phyloP scores from a whole-genome alignment of 2,797 vertebrate genomes.

The Hoplostethus mediterraneus region DNA sequence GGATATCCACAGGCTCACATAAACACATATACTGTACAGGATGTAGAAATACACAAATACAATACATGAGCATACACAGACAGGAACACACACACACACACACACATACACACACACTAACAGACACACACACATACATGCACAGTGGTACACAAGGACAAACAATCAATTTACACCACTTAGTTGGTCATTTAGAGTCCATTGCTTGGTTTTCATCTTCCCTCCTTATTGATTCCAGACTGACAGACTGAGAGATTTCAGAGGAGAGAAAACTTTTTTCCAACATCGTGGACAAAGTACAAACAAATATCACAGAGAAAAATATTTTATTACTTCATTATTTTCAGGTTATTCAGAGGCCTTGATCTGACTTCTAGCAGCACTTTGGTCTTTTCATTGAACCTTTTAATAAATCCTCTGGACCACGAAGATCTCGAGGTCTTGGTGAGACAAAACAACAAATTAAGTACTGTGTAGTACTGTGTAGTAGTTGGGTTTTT shows the following conservation, averaged over 20 bases:
- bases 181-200: constrained; percentile 62
- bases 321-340: too few species aligned
- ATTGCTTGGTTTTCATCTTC: constrained; percentile 64
- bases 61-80: background rate
- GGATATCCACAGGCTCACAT: constrained; percentile 12
- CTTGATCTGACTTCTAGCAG: too few species aligned
- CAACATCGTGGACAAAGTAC: too few species aligned
- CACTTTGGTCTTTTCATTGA: too few species aligned
- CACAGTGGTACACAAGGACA: constrained; percentile 35
- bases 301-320: too few species aligned
- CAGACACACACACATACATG: constrained; percentile 48
- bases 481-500: too few species aligned
- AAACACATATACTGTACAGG: background rate
- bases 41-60: background rate
- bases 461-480: too few species aligned
- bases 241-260: constrained; percentile 23
- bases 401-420: too few species aligned
- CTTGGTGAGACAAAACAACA: too few species aligned
- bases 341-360: too few species aligned
- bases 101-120: background rate
- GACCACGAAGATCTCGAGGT: too few species aligned
- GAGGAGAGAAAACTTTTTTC: background rate
- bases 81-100: constrained; percentile 1
- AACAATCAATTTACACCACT: constrained; percentile 75
- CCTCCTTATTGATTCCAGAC: constrained; percentile 54